Evolutionary conservation across 2,797 vertebrate genomes (phyloP), one percentile per base, ranked within the genome.

Genomic region (Botia kubotai): DNA sequence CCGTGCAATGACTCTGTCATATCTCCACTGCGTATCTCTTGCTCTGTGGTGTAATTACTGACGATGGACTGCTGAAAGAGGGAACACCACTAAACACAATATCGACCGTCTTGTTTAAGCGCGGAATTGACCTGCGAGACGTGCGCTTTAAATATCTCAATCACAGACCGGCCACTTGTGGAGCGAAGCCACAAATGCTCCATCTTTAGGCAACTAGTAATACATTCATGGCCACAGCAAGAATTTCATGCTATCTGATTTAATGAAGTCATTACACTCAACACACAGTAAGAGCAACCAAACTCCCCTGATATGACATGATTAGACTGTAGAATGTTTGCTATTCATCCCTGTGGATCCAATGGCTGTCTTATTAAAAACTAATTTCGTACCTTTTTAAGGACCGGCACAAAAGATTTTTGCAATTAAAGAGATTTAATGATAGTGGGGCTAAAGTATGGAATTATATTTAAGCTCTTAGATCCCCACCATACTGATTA

Each of bases 161-260:
- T 91, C 86, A 90, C 84, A 86, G 73, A 26, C 58, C 4, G 76
- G 82, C 83, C 83, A 80, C 72, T 88, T 72, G 72, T 48, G 63
- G 87, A 88, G 91, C 86, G 90, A 83, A 85, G 53, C 69, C 84
- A 66, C 84, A 72, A 83, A 75, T 81, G 75, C 79, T 72, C 68
- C 76, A 82, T 80, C 85, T 86, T 80, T 62, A 77, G 36, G 23
- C 68, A 72, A 77, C 69, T 83, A 87, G 82, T 88, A 89, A 93
- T 88, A 88, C 87, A 90, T 87, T 81, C 83, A 87, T 89, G 92
- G 87, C 87, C 85, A 89, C 87, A 86, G 87, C 80, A 85, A 82
- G 81, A 77, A 82, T 82, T 77, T 87, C 72, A 86, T 90, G 82
- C 85, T 82, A 90, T 88, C 90, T 68, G 83, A 82, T 84, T 72